Base-by-base conservation (phyloP, 2,888 invertebrate genomes). In the Alsophila aescularia region DNA sequence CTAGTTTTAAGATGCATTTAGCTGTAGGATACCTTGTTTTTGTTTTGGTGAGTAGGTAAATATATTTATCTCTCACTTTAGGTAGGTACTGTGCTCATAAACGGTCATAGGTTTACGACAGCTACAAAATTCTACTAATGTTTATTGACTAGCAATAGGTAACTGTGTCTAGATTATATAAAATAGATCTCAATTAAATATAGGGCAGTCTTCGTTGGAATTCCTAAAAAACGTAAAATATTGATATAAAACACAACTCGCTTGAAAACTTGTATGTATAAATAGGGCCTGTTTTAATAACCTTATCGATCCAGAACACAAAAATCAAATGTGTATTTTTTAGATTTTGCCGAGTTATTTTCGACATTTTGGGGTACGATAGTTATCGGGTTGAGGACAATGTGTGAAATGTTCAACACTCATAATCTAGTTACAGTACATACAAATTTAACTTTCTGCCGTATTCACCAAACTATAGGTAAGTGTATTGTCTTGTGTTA, bases 181-280 rank as follows among this genome's bases (percentile, higher is more conserved):
- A 90, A 90, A 90, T 90, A 90, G 85, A 87, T 88, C 79, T 89
- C 87, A 88, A 88, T 89, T 90, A 90, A 88, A 84, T 87, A 87
- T 90, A 90, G 89, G 90, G 88, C 90, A 91, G 90, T 90, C 90
- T 90, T 90, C 79, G 85, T 88, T 90, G 90, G 89, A 89, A 83
- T 87, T 86, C 87, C 87, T 86, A 87, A 84, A 86, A 80, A 85
- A 78, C 77, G 77, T 83, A 85, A 85, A 79, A 85, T 62, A 81
- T 82, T 74, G 75, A 27, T 55, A 73, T 78, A 85, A 85, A 77
- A 83, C 83, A 77, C 79, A 82, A 83, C 70, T 77, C 73, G 73
- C 71, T 69, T 77, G 45, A 78, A 79, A 81, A 77, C 67, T 72
- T 72, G 71, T 77, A 72, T 62, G 37, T 34, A 49, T 54, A 48